Conservation (phyloP, 2,113 vertebrate species). For the Nibea coibor region DNA sequence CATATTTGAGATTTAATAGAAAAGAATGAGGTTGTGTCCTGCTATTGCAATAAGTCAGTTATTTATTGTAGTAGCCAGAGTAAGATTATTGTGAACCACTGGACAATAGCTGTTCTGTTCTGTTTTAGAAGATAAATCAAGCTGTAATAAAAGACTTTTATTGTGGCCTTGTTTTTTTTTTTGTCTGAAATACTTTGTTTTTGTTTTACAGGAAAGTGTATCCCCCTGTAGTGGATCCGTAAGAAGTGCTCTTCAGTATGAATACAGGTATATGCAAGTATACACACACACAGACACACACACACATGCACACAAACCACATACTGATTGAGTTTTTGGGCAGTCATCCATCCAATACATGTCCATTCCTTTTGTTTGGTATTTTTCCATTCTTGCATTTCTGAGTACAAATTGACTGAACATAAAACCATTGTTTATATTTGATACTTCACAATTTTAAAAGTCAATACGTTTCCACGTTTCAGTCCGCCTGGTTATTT, state of each 20-base stretch:
- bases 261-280: slow-evolving; percentile 82
- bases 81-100: background rate
- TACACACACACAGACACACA: slow-evolving; percentile 6
- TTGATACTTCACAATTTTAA: background rate
- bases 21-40: background rate
- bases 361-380: background rate
- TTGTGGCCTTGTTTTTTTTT: background rate
- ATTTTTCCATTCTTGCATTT: background rate
- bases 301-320: background rate
- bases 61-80: background rate
- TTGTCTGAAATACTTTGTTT: slow-evolving; percentile 5
- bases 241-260: slow-evolving; percentile 82
- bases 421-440: background rate
- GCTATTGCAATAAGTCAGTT: background rate
- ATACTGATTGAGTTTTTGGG: background rate
- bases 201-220: slow-evolving; percentile 79
- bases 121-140: background rate
- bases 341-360: background rate
- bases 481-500: slow-evolving; percentile 33
- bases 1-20: slow-evolving; percentile 5
- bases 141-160: background rate
- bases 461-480: slow-evolving; percentile 1
- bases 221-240: slow-evolving; percentile 57
- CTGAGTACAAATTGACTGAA: background rate
- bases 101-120: background rate